A percentile compares a stretch with the other conserved stretches of the same genome.
These are phyloP conservation scores for Erpetoichthys calabaricus DNA, from an alignment of 2,797 vertebrate species.

Conservation along the genomic window DNA sequence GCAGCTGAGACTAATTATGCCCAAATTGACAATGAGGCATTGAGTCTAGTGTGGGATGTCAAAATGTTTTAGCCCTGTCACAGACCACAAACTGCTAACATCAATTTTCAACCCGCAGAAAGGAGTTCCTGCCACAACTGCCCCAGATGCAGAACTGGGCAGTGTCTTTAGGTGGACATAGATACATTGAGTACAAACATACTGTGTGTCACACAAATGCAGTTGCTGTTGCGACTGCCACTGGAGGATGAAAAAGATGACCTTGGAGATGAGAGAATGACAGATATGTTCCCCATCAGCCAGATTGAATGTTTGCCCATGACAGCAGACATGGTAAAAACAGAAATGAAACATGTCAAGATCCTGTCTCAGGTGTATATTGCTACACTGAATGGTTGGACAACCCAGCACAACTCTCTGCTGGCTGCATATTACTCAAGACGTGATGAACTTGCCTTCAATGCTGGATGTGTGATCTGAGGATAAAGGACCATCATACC, in stretches of 20 bases:
- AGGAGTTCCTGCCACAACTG: neutral
- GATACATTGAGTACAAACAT: neutral
- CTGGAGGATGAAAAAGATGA: neutral
- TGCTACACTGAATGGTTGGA: neutral
- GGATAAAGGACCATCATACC: neutral
- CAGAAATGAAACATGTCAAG: neutral
- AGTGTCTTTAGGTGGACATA: neutral
- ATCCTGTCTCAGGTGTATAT: neutral
- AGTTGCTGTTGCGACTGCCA: neutral
- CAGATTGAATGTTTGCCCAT: neutral
- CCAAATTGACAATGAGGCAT: too few species aligned
- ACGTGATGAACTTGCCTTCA: neutral
- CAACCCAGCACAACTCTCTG: neutral
- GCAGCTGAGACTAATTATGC: too few species aligned
- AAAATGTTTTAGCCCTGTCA: neutral
- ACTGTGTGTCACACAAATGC: neutral
- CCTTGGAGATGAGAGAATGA: neutral
- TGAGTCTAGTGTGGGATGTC: too few species aligned
- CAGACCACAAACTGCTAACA: neutral
- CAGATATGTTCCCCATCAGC: neutral
- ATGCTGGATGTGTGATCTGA: neutral
- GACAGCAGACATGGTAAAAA: neutral
- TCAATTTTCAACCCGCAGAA: neutral
- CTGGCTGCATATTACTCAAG: neutral
- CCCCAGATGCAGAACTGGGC: neutral